phyloP scores from a whole-genome alignment of 2,113 vertebrate species.

The Mus spicilegus region DNA sequence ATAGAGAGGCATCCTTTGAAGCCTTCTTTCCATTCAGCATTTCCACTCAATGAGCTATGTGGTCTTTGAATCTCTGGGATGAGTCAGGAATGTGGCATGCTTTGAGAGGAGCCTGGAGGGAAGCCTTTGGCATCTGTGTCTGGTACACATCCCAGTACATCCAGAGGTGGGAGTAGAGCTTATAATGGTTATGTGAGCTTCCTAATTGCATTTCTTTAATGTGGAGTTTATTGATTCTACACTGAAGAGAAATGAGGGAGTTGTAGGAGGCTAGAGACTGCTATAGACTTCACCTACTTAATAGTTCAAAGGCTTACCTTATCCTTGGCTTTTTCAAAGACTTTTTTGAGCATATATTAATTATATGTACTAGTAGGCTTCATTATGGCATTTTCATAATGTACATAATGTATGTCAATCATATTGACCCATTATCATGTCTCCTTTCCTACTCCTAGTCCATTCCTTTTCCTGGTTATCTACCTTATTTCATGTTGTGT shows the following conservation, averaged over 20 bases:
- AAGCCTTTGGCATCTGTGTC: neutral
- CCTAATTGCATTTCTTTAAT: neutral
- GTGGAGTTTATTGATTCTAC: constrained; percentile 34
- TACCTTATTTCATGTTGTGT: neutral
- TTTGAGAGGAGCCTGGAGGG: neutral
- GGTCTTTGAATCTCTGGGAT: neutral
- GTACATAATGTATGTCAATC: neutral
- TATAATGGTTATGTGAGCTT: neutral
- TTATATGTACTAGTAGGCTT: neutral
- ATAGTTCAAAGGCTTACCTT: neutral
- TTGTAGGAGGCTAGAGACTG: neutral
- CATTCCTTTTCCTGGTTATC: neutral
- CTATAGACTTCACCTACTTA: neutral
- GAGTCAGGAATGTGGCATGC: neutral
- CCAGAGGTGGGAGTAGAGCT: neutral
- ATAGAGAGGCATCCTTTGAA: constrained; percentile 35
- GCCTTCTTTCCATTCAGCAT: constrained; percentile 4
- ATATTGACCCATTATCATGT: neutral
- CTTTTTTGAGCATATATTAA: neutral
- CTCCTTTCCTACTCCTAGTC: neutral
- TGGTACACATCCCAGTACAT: neutral
- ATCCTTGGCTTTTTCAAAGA: neutral
- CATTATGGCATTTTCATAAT: neutral
- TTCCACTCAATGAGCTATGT: constrained; percentile 25
- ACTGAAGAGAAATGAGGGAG: neutral